Evolutionary conservation across 2,888 invertebrate species (phyloP), one percentile per base, ranked within the genome.

Genomic region (Agrochola litura): DNA sequence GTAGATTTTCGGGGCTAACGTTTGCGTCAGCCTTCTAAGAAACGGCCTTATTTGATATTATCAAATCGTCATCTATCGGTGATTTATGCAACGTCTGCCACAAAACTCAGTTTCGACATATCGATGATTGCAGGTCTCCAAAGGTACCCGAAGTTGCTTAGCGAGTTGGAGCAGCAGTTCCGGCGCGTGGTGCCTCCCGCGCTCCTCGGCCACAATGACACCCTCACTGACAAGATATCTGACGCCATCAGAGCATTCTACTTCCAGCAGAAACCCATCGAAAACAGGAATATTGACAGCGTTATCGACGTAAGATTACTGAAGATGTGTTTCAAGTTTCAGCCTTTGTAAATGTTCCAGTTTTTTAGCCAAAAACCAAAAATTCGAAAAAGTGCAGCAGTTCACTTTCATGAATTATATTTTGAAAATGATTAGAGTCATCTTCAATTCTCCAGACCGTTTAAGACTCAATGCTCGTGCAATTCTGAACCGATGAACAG

Each of bases 161-260:
- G 91, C 61, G 97, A 97, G 84, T 92, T 97, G 81, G 97, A 97
- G 60, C 95, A 95, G 22, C 97, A 97, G 90, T 97, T 97, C 91
- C 92, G 92, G 0, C 96, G 97, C n/a, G 95, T 97, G 82, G 96
- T 97, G 69, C 97, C 97, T 0, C 97, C 95, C 0, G 97, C 97
- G 89, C 93, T 97, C 52, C 93, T 95, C 63, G 91, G 94, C 0
- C 89, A 92, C 85, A 89, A 96, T 92, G 90, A 94, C 83, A 85
- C 88, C 8, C 83, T 90, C 64, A 90, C 91, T 3, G 86, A 88
- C 52, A 92, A 93, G 81, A 93, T 96, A 76, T 94, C 97, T 0
- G 95, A 96, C 0, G 95, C 97, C 25, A 97, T 97, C 82, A 93
- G 97, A 19, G 92, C 96, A 19, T 97, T 97, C 92, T 97, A 97